These are phyloP conservation scores for Epizoanthus illoricatus DNA, from an alignment of 92 coral and sea anemone genomes.

Conservation along the genomic window DNA sequence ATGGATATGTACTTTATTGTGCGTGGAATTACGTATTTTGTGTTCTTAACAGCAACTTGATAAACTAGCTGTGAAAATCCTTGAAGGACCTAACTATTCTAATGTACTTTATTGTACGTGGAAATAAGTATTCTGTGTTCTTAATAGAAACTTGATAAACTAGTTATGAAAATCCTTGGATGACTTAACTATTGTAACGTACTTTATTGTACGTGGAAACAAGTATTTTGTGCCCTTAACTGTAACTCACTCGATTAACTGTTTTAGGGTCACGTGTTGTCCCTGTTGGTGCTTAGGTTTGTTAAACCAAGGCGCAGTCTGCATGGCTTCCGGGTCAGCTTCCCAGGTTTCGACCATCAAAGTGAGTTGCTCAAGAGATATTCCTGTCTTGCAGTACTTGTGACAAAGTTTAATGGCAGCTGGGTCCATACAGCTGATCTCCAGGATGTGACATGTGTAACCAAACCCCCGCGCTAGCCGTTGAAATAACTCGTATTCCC, in stretches of 20 bases:
- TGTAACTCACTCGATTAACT: background rate
- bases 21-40: too few species aligned
- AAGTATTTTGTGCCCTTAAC: background rate
- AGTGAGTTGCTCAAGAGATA: conserved; percentile 50
- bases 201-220: too few species aligned
- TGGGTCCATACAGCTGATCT: conserved; percentile 54
- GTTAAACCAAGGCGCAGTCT: conserved; percentile 73
- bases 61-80: too few species aligned
- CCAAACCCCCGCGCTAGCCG: conserved; percentile 70
- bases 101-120: too few species aligned
- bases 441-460: conserved; percentile 54
- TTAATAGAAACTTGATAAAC: background rate
- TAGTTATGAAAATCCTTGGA: too few species aligned
- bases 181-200: too few species aligned
- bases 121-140: too few species aligned
- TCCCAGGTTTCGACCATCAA: conserved; percentile 64
- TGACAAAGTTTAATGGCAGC: conserved; percentile 55
- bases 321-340: conserved; percentile 52
- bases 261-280: conserved; percentile 4
- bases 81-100: too few species aligned
- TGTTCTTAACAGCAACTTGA: too few species aligned
- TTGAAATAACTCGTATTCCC: conserved; percentile 67
- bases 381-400: conserved; percentile 39
- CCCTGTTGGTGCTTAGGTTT: conserved; percentile 30
- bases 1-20: too few species aligned